Evolutionary conservation across 2,888 invertebrate species (phyloP).

Genomic region (Cryptosula pallasiana): DNA sequence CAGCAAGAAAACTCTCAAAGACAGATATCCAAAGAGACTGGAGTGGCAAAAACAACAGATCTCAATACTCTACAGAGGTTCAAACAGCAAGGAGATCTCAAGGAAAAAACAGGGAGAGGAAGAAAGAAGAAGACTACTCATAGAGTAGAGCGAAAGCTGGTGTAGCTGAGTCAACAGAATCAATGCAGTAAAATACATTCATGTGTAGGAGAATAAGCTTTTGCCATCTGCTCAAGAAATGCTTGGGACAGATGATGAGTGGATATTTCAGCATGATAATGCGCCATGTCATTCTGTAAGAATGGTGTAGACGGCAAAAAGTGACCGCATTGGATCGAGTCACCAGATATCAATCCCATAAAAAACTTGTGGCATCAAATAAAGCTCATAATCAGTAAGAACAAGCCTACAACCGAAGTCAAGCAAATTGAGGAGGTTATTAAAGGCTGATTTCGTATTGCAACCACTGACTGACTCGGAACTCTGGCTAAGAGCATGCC

Average conservation of each 20-base stretch:
- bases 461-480: neutral
- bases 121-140: too few species aligned
- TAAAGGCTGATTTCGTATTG: neutral
- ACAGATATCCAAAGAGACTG: too few species aligned
- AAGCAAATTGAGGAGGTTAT: neutral
- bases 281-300: neutral
- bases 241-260: neutral
- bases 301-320: neutral
- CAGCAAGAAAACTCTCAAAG: too few species aligned
- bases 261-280: slow-evolving; percentile 9
- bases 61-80: too few species aligned
- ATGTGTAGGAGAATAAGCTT: neutral
- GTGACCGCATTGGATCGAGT: neutral
- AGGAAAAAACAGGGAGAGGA: too few species aligned
- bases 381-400: neutral
- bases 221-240: neutral
- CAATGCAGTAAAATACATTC: neutral
- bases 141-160: too few species aligned
- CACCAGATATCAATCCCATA: neutral
- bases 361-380: slow-evolving; percentile 15
- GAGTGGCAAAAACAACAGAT: too few species aligned
- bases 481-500: slow-evolving; percentile 1
- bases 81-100: too few species aligned
- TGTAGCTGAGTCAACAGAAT: too few species aligned
- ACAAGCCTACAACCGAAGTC: neutral